Conservation (phyloP, 2,888 invertebrate species). For the Diadegma fenestrale region DNA sequence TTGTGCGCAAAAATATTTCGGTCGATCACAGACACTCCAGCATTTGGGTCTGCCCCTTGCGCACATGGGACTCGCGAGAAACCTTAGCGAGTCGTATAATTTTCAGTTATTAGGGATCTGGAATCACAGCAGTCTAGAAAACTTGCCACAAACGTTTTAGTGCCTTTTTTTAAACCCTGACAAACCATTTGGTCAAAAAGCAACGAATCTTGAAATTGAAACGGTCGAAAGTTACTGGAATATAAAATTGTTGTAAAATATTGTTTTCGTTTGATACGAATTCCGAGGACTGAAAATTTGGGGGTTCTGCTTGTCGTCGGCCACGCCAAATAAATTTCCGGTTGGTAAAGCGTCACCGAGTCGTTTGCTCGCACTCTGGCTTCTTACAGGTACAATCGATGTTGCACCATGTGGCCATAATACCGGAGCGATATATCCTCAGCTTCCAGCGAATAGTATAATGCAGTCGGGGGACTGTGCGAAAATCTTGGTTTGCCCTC, state of each 20-base stretch:
- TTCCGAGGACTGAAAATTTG: not conserved
- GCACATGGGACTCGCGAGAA: not conserved
- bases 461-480: constrained; percentile 4
- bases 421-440: not conserved
- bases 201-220: not conserved
- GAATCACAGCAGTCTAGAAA: not conserved
- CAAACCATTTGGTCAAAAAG: not conserved
- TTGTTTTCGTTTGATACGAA: not conserved
- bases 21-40: not conserved
- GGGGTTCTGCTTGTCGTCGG: not conserved
- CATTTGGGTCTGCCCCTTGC: not conserved
- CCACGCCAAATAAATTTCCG: not conserved
- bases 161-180: not conserved
- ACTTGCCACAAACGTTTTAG: not conserved
- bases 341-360: not conserved
- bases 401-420: constrained; percentile 18
- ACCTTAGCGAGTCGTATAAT: not conserved
- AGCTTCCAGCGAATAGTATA: not conserved
- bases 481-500: constrained; percentile 13
- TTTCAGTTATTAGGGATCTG: not conserved
- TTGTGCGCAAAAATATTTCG: constrained; percentile 24
- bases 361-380: constrained; percentile 1
- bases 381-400: constrained; percentile 11
- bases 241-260: not conserved
- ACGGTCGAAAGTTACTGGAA: not conserved